A percentile compares a stretch with the other conserved stretches of the same genome.
Evolutionary conservation across 2,888 invertebrate genomes (phyloP).

Genomic region (Dione vanillae): DNA sequence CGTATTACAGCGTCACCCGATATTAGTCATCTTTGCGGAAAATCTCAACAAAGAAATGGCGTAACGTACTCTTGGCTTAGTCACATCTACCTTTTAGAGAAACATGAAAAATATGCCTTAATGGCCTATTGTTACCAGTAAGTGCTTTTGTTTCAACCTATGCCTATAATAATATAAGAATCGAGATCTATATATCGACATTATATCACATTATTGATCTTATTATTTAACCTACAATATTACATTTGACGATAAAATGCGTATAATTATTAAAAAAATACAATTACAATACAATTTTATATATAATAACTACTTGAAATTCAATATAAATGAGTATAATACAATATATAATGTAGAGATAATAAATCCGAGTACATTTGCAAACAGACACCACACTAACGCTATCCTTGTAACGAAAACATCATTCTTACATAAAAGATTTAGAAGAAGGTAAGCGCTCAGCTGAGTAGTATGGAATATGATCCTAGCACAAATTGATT

Average conservation of each 20-base stretch:
- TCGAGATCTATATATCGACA: neutral
- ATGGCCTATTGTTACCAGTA: constrained; percentile 37
- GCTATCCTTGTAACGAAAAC: constrained; percentile 29
- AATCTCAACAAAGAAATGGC: constrained; percentile 64
- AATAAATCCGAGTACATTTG: constrained; percentile 32
- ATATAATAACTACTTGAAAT: neutral
- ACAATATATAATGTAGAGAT: neutral
- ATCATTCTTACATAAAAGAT: constrained; percentile 46
- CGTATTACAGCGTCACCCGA: constrained; percentile 61
- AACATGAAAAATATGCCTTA: constrained; percentile 36
- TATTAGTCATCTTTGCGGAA: constrained; percentile 71
- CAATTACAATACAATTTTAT: neutral
- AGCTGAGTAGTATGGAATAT: constrained; percentile 71
- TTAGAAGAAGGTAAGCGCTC: constrained; percentile 55
- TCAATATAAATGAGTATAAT: neutral
- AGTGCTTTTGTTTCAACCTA: constrained; percentile 31
- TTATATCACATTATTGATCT: too few species aligned
- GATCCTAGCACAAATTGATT: constrained; percentile 82
- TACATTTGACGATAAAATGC: neutral
- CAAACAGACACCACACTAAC: constrained; percentile 19
- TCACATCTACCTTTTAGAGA: constrained; percentile 38
- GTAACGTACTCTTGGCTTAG: constrained; percentile 42
- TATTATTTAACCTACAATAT: neutral
- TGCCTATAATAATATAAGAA: constrained; percentile 27
- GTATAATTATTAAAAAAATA: too few species aligned